Base-by-base conservation (phyloP, 2,113 vertebrate genomes). In the Esox niger region DNA sequence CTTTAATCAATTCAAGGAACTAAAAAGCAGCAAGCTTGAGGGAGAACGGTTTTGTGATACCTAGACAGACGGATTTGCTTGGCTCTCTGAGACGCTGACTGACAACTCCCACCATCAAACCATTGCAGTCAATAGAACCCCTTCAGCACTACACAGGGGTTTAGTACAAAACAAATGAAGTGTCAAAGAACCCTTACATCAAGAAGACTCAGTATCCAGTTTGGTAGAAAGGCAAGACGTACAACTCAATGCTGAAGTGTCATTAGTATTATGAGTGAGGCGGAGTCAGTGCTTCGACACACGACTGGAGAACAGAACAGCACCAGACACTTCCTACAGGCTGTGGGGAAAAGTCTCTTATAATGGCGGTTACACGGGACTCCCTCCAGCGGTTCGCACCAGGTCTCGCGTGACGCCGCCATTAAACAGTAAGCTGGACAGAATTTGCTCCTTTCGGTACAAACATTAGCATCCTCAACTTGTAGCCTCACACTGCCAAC, bases 21-120 rank as follows among this genome's bases (percentile, higher is more conserved):
- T 76, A 71, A 68, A 79, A 78, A 87, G 84, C 84, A 86, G 86
- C 84, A 81, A 26, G 29, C 82, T 73, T 66, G 55, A 57, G 78
- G 68, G 66, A 77, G 74, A 71, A n/a, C n/a, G n/a, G n/a, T n/a
- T n/a, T 25, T 63, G 76, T 73, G 25, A 68, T 56, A 75, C 80
- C 79, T 77, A 77, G 73, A 84, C 38, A 29, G 29, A 77, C 32
- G 76, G 62, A 62, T 72, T 71, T 73, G 79, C 73, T 74, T 76
- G 74, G 73, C 72, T 79, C 76, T 70, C 68, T 6, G 64, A 61
- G 64, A 68, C 68, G 35, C 70, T 46, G 15, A 15, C 66, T 63
- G 61, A 69, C 68, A 66, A 79, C n/a, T 74, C 55, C 64, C 64
- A 47, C 67, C 65, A 70, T 68, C 71, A 64, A 62, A 64, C 68